Evolutionary conservation across 2,113 vertebrate genomes (phyloP), one percentile per base, ranked within the genome.

Genomic region (Pomatostomus ruficeps): DNA sequence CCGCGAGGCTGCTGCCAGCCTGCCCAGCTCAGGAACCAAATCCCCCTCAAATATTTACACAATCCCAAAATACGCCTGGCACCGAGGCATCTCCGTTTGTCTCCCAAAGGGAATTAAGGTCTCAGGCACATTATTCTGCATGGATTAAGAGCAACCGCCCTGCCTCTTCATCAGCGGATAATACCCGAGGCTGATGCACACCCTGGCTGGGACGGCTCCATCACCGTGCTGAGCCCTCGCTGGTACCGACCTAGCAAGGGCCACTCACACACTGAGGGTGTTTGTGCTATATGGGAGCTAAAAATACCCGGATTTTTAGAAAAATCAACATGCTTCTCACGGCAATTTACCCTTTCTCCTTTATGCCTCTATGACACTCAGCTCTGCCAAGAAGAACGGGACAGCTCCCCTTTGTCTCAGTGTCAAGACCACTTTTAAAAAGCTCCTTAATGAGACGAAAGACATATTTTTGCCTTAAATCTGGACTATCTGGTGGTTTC

Each of bases 241-340:
- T 45, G 22, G 17, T 12, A 43, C 28, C 0, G 0, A 19, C 49
- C 55, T 2, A 49, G n/a, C 2, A 5, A 70, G 58, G 24, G 45
- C 18, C 35, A 5, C 58, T 77, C 49, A 28, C 38, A 28, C 12
- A 1, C 14, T 31, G 24, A 76, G 38, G 46, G 23, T 3, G 4
- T 31, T 25, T 9, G 22, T 31, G 38, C 61, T 71, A 45, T 42
- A 54, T 1, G 6, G 21, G 19, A 85, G 33, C 29, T 48, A 29
- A 89, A 81, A 14, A 3, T 29, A n/a, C 38, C 10, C 18, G 14
- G 4, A 51, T 35, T 81, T 76, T 54, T n/a, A 51, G 36, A 48
- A 87, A 85, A 63, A 75, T 3, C 4, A 74, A 59, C 2, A 0
- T 1, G 5, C 16, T 67, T 51, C 61, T 58, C 29, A 13, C 42